Conservation (phyloP, 1,140 invertebrate genomes). For the Leptinotarsa undecemlineata region DNA sequence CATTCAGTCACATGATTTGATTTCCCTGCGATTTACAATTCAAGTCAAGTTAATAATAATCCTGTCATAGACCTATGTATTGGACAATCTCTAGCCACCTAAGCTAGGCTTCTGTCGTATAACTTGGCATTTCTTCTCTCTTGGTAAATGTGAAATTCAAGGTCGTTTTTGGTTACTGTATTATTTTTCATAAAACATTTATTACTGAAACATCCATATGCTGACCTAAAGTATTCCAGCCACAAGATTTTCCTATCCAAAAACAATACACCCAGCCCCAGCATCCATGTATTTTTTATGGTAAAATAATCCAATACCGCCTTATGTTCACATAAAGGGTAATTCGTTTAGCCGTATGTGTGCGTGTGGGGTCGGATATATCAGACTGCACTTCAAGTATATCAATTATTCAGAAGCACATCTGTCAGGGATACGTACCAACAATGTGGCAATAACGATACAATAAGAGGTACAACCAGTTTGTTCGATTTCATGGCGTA, state of each 20-base stretch:
- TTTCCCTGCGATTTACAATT: no score
- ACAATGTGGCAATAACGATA: slow-evolving; percentile 35
- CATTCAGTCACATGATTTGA: no score
- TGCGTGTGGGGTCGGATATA: slow-evolving; percentile 39
- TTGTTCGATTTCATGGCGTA: slow-evolving; percentile 34
- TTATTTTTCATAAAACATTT: no score
- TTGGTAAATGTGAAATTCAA: no score
- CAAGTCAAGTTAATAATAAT: no score
- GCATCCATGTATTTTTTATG: slow-evolving; percentile 36
- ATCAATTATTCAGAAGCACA: slow-evolving; percentile 48
- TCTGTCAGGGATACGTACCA: slow-evolving; percentile 44
- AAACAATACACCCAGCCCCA: slow-evolving; percentile 1
- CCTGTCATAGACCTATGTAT: no score
- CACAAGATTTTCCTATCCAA: neutral
- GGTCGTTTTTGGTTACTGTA: no score
- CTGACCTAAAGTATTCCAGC: neutral
- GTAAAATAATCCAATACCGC: slow-evolving; percentile 28
- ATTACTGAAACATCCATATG: neutral
- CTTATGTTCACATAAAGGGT: slow-evolving; percentile 30
- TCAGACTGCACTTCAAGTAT: slow-evolving; percentile 43
- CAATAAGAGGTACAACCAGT: slow-evolving; percentile 36
- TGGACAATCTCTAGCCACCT: no score
- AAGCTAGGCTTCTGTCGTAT: no score
- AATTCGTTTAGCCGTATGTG: slow-evolving; percentile 30
- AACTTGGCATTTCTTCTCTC: no score